Evolutionary conservation across 2,888 invertebrate species (phyloP).

Genomic region (Noctuana brunneofusca): DNA sequence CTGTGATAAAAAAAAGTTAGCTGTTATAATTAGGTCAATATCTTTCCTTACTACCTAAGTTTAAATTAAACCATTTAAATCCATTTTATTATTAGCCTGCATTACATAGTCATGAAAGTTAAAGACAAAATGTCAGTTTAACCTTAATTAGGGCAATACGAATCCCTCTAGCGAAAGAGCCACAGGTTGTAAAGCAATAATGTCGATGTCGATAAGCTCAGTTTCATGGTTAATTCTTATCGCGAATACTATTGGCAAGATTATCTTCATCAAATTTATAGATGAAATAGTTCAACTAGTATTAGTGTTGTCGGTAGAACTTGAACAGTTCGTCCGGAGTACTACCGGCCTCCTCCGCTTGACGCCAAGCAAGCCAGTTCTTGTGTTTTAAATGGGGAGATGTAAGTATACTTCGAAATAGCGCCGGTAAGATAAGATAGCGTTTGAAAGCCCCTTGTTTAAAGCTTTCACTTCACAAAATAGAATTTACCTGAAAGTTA

Average conservation of each 20-base stretch:
- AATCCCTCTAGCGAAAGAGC: constrained; percentile 5
- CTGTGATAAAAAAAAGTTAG: too few relatives aligned
- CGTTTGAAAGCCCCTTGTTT: too few relatives aligned
- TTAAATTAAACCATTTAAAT: neutral
- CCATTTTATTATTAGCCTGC: neutral
- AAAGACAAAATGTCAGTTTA: constrained; percentile 19
- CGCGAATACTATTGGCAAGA: constrained; percentile 27
- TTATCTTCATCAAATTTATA: constrained; percentile 4
- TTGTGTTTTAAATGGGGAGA: too few relatives aligned
- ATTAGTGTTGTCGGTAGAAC: too few relatives aligned
- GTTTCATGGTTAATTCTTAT: constrained; percentile 19
- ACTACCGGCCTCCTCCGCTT: too few relatives aligned
- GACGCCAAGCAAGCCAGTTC: too few relatives aligned
- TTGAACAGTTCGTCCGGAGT: too few relatives aligned
- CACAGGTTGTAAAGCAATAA: constrained; percentile 18
- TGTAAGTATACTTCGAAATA: too few relatives aligned
- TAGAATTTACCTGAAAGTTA: too few relatives aligned
- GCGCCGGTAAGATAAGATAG: too few relatives aligned
- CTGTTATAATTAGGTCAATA: neutral
- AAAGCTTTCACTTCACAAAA: too few relatives aligned
- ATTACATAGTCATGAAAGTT: neutral
- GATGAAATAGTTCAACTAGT: too few relatives aligned
- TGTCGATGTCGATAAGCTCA: constrained; percentile 14
- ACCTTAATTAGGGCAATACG: constrained; percentile 31
- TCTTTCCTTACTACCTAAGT: neutral